A percentile compares a stretch with the other conserved stretches of the same genome.
phyloP scores from a whole-genome alignment of 2,113 vertebrate species.

The Anolis sagrei region DNA sequence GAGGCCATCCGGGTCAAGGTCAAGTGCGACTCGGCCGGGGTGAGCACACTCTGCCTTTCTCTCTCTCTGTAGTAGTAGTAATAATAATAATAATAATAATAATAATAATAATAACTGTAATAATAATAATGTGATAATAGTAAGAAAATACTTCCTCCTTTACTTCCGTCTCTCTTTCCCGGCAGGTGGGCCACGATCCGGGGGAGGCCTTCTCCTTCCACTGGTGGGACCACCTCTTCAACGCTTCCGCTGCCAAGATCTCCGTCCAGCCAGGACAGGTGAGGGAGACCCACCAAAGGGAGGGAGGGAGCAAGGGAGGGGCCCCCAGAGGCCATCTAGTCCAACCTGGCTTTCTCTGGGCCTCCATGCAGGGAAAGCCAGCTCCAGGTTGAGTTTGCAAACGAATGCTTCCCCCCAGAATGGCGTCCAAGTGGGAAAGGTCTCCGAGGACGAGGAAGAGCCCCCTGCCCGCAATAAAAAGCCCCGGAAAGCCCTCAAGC shows the following conservation, averaged over 20 bases:
- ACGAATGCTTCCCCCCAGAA: slow-evolving; percentile 68
- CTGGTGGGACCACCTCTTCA: slow-evolving; percentile 97
- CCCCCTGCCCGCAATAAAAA: slow-evolving; percentile 77
- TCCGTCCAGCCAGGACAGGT: slow-evolving; percentile 84
- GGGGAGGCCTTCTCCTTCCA: slow-evolving; percentile 91
- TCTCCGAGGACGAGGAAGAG: slow-evolving; percentile 49
- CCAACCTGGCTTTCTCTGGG: too few species aligned
- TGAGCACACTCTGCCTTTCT: slow-evolving; percentile 66
- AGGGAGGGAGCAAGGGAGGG: too few species aligned
- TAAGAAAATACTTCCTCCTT: too few species aligned
- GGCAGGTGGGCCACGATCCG: slow-evolving; percentile 88
- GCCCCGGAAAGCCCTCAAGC: slow-evolving; percentile 70
- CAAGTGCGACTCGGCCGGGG: slow-evolving; percentile 90
- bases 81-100: too few species aligned
- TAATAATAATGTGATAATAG: too few species aligned
- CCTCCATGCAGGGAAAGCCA: too few species aligned
- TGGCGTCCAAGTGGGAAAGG: slow-evolving; percentile 79
- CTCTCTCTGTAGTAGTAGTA: too few species aligned
- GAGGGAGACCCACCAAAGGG: too few species aligned
- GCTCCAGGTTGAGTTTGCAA: too few species aligned
- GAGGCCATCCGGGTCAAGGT: slow-evolving; percentile 89
- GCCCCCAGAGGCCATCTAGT: too few species aligned
- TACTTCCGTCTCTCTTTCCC: neutral
- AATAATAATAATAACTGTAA: too few species aligned
- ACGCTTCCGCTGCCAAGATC: slow-evolving; percentile 85